phyloP scores from a whole-genome alignment of 2,113 vertebrate genomes.

The Epinephelus cyanopodus region DNA sequence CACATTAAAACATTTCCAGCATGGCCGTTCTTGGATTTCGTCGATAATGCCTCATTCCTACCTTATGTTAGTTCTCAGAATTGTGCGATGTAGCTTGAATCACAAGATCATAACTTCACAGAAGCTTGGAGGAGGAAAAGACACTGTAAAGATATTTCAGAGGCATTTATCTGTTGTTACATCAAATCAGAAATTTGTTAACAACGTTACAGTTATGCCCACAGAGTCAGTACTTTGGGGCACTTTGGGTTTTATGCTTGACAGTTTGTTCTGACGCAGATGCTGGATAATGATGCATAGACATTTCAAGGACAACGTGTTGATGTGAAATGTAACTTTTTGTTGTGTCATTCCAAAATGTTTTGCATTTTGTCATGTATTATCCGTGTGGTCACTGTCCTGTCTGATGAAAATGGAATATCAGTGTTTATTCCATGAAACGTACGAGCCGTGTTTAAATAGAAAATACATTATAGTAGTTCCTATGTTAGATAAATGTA shows the following conservation, averaged over 20 bases:
- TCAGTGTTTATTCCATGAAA: constrained; percentile 33
- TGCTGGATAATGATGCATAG: constrained; percentile 66
- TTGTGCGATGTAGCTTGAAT: constrained; percentile 15
- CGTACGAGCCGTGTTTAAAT: constrained; percentile 26
- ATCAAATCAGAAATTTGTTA: constrained; percentile 1
- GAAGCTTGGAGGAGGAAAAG: constrained; percentile 22
- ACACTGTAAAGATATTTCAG: constrained; percentile 7
- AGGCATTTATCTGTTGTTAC: neutral
- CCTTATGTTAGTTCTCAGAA: constrained; percentile 11
- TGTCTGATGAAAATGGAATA: constrained; percentile 42
- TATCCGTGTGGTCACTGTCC: constrained; percentile 36
- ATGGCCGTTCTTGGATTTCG: too few species aligned
- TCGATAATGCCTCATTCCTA: constrained; percentile 11
- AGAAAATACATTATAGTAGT: constrained; percentile 32
- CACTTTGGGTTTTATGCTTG: constrained; percentile 3
- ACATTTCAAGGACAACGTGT: constrained; percentile 21
- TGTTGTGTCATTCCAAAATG: constrained; percentile 6
- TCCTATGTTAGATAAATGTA: constrained; percentile 17
- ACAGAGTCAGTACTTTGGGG: neutral
- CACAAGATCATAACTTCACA: constrained; percentile 14
- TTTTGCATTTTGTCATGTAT: constrained; percentile 24
- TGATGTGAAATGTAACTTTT: constrained; percentile 20
- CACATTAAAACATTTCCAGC: too few species aligned
- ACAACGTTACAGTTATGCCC: neutral
- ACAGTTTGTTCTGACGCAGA: constrained; percentile 36